A percentile compares a stretch with the other conserved stretches of the same genome.
phyloP scores from a whole-genome alignment of 1,140 invertebrate genomes.

The Drosophila auraria region DNA sequence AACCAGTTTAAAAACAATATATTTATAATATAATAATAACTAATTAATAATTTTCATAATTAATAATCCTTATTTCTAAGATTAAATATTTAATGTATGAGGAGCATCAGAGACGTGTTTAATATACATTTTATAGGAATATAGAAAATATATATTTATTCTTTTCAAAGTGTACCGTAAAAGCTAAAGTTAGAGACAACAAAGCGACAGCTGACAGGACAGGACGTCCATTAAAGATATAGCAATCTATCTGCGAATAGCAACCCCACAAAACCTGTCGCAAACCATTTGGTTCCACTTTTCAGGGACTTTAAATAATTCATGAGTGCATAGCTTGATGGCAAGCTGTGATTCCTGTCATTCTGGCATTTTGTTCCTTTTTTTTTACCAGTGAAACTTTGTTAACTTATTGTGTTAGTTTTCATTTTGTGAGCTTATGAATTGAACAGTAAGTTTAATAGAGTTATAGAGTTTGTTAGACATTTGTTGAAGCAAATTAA shows the following conservation, averaged over 20 bases:
- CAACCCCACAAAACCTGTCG: constrained; percentile 40
- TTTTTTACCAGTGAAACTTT: neutral
- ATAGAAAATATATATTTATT: too few relatives aligned
- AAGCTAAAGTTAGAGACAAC: constrained; percentile 22
- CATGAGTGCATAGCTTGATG: constrained; percentile 8
- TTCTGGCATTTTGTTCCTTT: neutral
- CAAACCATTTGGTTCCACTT: constrained; percentile 23
- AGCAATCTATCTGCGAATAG: constrained; percentile 13
- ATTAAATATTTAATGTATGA: too few relatives aligned
- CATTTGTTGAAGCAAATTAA: neutral
- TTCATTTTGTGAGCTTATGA: neutral
- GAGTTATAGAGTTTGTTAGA: neutral
- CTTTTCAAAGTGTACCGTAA: neutral
- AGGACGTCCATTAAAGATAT: constrained; percentile 38
- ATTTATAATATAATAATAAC: too few relatives aligned
- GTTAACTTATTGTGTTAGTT: too few relatives aligned
- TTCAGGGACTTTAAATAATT: constrained; percentile 25
- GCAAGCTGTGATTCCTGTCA: constrained; percentile 15
- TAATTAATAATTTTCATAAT: too few relatives aligned
- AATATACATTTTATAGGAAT: too few relatives aligned
- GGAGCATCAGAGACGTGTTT: too few relatives aligned
- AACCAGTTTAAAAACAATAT: too few relatives aligned
- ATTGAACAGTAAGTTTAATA: neutral
- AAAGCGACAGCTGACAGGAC: constrained; percentile 24
- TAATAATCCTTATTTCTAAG: too few relatives aligned